Evolutionary conservation across 64 coral and sea anemone species (phyloP).

Genomic region (Orbicella faveolata): DNA sequence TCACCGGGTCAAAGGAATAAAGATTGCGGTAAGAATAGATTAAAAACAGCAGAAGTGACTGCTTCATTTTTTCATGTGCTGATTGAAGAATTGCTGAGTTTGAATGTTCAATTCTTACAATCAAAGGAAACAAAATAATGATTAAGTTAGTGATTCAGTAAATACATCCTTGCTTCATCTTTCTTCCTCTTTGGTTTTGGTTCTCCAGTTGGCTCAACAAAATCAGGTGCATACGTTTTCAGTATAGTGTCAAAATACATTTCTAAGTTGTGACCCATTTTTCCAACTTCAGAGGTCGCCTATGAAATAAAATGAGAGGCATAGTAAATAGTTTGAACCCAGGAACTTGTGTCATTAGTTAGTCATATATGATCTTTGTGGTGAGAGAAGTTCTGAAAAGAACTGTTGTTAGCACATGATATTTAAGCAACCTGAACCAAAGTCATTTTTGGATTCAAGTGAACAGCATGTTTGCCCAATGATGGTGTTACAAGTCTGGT

Average conservation of each 20-base stretch:
- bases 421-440: no score
- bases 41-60: no score
- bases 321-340: neutral
- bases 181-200: constrained; percentile 42
- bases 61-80: neutral
- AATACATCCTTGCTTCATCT: constrained; percentile 34
- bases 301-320: constrained; percentile 8
- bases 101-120: neutral
- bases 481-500: no score
- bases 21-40: no score
- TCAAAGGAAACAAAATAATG: neutral
- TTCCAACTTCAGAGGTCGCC: constrained; percentile 95
- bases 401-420: no score
- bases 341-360: no score
- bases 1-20: no score
- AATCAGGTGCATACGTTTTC: constrained; percentile 76
- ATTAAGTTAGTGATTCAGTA: constrained; percentile 27
- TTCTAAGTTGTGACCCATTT: constrained; percentile 91
- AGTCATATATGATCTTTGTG: no score
- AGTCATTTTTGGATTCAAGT: no score
- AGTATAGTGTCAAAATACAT: constrained; percentile 78
- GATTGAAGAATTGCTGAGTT: neutral
- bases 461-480: no score
- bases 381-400: no score
- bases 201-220: constrained; percentile 51